Base-by-base conservation (phyloP, 2,888 invertebrate species). In the Eristalis intricaria region DNA sequence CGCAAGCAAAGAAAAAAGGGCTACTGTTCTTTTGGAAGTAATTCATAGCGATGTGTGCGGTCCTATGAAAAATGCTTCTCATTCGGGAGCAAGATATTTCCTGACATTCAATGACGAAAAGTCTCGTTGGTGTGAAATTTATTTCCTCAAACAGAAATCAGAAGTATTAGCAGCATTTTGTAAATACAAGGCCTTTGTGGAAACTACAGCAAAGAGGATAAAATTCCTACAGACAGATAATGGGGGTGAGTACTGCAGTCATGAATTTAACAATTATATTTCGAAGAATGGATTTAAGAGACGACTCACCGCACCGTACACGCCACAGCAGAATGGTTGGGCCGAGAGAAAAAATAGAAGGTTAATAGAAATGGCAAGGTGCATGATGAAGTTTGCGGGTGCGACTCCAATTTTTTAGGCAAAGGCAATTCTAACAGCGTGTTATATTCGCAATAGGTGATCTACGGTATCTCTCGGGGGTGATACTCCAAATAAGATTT, bases 31-130 rank as follows among this genome's bases (percentile, higher is more conserved):
- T n/a, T 84, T 88, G 50, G 83, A 84, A 22, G 4, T 89, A 5
- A 60, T 89, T 4, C 87, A 89, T 61, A 77, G 79, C 3, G 81
- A 88, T 74, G n/a, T n/a, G n/a, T n/a, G n/a, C n/a, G n/a, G n/a
- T n/a, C n/a, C 88, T 11, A 87, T 89, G 40, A 65, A 63, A n/a
- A 78, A 61, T 15, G 56, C 15, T n/a, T 89, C 89, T 4, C 60
- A 68, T 26, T 87, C 86, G 40, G 85, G 88, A 23, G 69, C 87
- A 22, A 68, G 74, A n/a, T 89, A 89, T 64, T 89, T 89, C 23
- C 58, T 82, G 0, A 85, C 84, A 0, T 87, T 89, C 60, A 84
- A 89, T 10, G 89, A 89, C 32, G 88, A 89, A 23, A 64, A 71
- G 1, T 87, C 84, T 3, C 64, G 13, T 40, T 40, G 38, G 13